Evolutionary conservation across 2,888 invertebrate genomes (phyloP).

Genomic region (Stratiomys singularior): DNA sequence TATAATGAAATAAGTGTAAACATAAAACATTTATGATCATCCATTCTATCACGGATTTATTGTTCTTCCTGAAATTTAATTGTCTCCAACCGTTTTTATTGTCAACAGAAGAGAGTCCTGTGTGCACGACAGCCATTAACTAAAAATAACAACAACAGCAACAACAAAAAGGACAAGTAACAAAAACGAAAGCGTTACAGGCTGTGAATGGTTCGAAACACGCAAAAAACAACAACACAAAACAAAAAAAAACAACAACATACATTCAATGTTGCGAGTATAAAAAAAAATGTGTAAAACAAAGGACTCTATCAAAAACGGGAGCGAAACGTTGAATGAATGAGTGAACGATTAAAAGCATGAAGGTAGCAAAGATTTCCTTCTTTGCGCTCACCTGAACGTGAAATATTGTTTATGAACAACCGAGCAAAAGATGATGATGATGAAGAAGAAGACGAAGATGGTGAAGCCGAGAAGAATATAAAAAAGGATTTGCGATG

Average conservation of each 20-base stretch:
- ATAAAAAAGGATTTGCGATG: not conserved
- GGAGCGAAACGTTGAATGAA: no score
- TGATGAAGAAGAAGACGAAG: no score
- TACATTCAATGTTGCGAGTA: no score
- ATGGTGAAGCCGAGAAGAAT: not conserved
- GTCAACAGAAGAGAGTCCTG: not conserved
- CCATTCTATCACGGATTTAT: conserved; percentile 22
- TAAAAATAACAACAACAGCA: not conserved
- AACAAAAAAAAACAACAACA: no score
- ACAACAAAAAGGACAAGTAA: not conserved
- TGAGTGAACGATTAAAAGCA: no score
- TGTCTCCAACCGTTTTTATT: not conserved
- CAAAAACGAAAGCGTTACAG: not conserved
- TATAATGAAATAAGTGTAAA: conserved; percentile 19
- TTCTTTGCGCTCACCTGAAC: not conserved
- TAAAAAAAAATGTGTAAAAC: no score
- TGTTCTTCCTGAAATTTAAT: conserved; percentile 33
- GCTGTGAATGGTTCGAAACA: not conserved
- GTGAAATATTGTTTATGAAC: not conserved
- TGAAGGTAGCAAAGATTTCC: not conserved
- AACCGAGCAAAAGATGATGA: not conserved
- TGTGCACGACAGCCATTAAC: not conserved
- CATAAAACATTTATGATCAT: conserved; percentile 28
- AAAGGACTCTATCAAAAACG: no score
- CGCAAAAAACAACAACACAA: no score